Percentiles rank a stretch among this genome's conserved stretches.
These are phyloP conservation scores for Euwallacea similis DNA, from an alignment of 1,140 invertebrate genomes.

Conservation along the genomic window DNA sequence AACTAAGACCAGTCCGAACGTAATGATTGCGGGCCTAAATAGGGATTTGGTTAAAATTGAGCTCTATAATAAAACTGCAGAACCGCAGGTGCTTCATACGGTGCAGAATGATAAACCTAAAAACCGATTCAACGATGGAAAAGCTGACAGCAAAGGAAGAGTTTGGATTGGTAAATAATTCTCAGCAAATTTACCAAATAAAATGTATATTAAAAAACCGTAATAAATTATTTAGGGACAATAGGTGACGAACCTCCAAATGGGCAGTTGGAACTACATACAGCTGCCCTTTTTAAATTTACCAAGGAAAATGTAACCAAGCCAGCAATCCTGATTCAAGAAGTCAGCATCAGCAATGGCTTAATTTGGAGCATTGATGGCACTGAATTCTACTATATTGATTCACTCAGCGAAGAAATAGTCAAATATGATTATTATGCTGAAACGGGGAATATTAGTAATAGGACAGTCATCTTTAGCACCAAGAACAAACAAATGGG, in stretches of 20 bases:
- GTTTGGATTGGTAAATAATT: conserved; percentile 71
- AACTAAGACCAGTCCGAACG: conserved; percentile 59
- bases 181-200: not conserved
- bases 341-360: conserved; percentile 78
- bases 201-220: not conserved
- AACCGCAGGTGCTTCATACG: conserved; percentile 57
- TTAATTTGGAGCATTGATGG: conserved; percentile 74
- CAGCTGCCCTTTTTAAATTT: conserved; percentile 63
- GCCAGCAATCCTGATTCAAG: conserved; percentile 51
- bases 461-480: conserved; percentile 41
- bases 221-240: conserved; percentile 59
- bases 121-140: conserved; percentile 84
- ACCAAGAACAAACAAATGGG: conserved; percentile 21
- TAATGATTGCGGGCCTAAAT: conserved; percentile 68
- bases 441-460: conserved; percentile 60
- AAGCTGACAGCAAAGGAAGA: conserved; percentile 76
- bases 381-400: conserved; percentile 76
- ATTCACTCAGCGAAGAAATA: conserved; percentile 64
- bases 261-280: conserved; percentile 54
- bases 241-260: conserved; percentile 65
- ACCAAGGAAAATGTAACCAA: conserved; percentile 53
- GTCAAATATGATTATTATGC: conserved; percentile 76
- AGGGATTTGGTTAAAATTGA: conserved; percentile 64
- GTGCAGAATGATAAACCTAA: conserved; percentile 62
- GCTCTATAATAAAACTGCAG: conserved; percentile 62